Base-by-base conservation (phyloP, 2,797 vertebrate genomes). In the Holocentrus rufus region DNA sequence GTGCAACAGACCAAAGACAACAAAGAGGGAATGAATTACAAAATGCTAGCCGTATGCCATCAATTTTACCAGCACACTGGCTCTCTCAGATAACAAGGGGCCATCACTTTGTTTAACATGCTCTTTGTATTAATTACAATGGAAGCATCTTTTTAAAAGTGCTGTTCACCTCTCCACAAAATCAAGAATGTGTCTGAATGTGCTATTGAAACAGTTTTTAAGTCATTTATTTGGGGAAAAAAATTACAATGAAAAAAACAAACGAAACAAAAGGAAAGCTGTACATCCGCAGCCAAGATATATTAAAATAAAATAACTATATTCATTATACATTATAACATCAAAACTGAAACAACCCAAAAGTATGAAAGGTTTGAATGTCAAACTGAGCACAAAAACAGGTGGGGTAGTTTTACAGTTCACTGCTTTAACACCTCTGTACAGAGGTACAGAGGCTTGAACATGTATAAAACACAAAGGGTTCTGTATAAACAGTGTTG, bases 1-100 rank as follows among this genome's bases (percentile, higher is more conserved):
- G 75, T 82, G 76, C 73, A 84, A 71, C 34, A 78, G 68, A 64
- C 17, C 65, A 79, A 88, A 47, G 25, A 23, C 17, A 54, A 86
- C 69, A 80, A 65, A 76, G 75, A 63, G 9, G 50, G 30, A 8
- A 68, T 22, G 60, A 31, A 7, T 34, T 7, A 65, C 44, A 34
- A 65, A 67, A 74, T 34, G 34, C 39, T 36, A 56, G 36, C 55
- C 1, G 2, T 47, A 18, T 22, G 23, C 7, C 0, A 11, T 62
- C 36, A 31, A 30, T 57, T 78, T 69, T 34, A 53, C 13, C 14
- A 56, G 72, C 53, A 79, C 75, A 75, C n/a, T 2, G 20, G 44
- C 11, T 60, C 10, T 1, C 14, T 46, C 54, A 25, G 17, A 36
- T 30, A 18, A 44, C 17, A 1, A 61, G 49, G 7, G 70, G 7